Percentiles rank a stretch among this genome's conserved stretches.
phyloP scores from a whole-genome alignment of 2,888 invertebrate species.

The Osmoderma eremita region DNA sequence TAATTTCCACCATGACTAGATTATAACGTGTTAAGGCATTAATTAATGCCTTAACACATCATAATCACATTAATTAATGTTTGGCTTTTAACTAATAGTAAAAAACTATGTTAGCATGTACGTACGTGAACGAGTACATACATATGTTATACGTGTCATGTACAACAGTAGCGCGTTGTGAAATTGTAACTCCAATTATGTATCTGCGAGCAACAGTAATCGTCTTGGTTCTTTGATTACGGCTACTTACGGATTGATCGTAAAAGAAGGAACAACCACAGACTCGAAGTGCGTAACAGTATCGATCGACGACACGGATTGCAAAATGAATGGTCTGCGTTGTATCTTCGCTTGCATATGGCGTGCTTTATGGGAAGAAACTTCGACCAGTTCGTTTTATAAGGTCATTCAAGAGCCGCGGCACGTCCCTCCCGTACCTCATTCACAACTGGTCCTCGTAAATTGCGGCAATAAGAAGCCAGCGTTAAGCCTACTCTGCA shows the following conservation, averaged over 20 bases:
- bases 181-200: slow-evolving; percentile 14
- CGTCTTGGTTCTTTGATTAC: not conserved
- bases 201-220: not conserved
- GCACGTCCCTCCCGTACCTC: slow-evolving; percentile 41
- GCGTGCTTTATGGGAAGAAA: slow-evolving; percentile 38
- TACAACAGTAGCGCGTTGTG: not conserved
- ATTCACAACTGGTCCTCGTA: slow-evolving; percentile 43
- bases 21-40: too few relatives aligned
- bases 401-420: slow-evolving; percentile 40
- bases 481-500: slow-evolving; percentile 54
- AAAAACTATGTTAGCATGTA: not conserved
- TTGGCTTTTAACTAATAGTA: too few relatives aligned
- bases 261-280: slow-evolving; percentile 6
- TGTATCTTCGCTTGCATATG: slow-evolving; percentile 17
- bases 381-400: slow-evolving; percentile 28
- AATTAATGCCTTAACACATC: too few relatives aligned
- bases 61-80: too few relatives aligned
- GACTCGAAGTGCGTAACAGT: slow-evolving; percentile 23
- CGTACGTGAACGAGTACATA: not conserved
- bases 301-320: slow-evolving; percentile 25
- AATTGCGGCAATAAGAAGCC: slow-evolving; percentile 43
- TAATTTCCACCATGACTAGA: too few relatives aligned
- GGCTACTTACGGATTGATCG: slow-evolving; percentile 16
- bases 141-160: slow-evolving; percentile 4
- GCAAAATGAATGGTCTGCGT: slow-evolving; percentile 29